These are phyloP conservation scores for Stenodema calcarata DNA, from an alignment of 2,888 invertebrate species.

Conservation along the genomic window DNA sequence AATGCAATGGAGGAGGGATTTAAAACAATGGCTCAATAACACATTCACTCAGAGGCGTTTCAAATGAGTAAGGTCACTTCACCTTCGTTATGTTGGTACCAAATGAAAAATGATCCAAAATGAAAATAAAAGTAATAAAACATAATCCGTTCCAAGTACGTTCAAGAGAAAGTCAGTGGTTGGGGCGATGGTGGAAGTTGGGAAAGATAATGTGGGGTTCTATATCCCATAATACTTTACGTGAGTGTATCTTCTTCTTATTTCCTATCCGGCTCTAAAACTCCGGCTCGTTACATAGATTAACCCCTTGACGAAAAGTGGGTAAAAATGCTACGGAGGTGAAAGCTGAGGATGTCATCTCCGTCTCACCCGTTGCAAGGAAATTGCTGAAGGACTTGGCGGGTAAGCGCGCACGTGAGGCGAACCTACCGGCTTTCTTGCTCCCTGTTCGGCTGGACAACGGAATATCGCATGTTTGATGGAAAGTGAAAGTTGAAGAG, in stretches of 20 bases:
- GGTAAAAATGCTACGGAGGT: neutral
- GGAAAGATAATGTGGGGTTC: neutral
- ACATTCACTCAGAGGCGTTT: no score
- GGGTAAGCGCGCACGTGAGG: neutral
- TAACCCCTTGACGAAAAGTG: neutral
- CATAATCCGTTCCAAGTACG: neutral
- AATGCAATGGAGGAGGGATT: no score
- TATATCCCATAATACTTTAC: neutral
- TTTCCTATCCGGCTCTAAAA: neutral
- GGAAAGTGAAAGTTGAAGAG: no score
- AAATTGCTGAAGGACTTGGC: neutral
- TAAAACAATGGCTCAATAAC: no score
- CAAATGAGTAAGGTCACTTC: no score
- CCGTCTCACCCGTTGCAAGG: neutral
- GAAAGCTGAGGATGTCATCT: neutral
- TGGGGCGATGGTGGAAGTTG: neutral
- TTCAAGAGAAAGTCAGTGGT: neutral
- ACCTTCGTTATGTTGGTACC: no score
- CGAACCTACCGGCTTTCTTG: neutral
- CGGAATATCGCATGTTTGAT: no score
- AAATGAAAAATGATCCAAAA: no score
- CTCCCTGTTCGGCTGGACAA: no score
- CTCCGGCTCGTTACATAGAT: neutral
- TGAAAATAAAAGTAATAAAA: no score
- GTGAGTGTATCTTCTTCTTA: neutral